phyloP scores from a whole-genome alignment of 1,140 invertebrate species.

The Drosophila arizonae region DNA sequence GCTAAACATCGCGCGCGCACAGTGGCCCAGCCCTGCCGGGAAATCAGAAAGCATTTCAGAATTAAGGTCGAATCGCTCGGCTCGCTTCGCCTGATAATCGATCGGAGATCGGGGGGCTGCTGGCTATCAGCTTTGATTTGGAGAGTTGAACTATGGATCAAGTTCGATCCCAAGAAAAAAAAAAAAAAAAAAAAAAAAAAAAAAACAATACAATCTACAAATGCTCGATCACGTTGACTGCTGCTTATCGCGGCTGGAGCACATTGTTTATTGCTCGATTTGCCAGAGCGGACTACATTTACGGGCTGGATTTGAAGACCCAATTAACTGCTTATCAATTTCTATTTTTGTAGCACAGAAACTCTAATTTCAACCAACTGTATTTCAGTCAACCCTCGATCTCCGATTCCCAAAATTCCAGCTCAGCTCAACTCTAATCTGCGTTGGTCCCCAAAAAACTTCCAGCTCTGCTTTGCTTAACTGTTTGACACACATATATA shows the following conservation, averaged over 20 bases:
- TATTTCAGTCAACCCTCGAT: too few species aligned
- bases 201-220: neutral
- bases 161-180: neutral
- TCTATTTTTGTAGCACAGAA: too few species aligned
- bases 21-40: slow-evolving; percentile 4
- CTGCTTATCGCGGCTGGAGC: slow-evolving; percentile 16
- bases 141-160: slow-evolving; percentile 7
- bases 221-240: neutral
- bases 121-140: slow-evolving; percentile 17
- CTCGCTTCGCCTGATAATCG: slow-evolving; percentile 6
- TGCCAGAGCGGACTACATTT: too few species aligned
- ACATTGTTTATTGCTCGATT: slow-evolving; percentile 19
- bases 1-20: slow-evolving; percentile 23
- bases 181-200: too few species aligned
- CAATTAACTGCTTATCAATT: too few species aligned
- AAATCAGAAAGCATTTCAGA: slow-evolving; percentile 9
- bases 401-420: too few species aligned
- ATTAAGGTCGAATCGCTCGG: neutral
- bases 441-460: slow-evolving; percentile 5
- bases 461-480: slow-evolving; percentile 18
- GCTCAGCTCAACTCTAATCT: neutral
- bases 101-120: neutral
- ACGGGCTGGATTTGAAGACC: too few species aligned
- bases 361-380: too few species aligned
- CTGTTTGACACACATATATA: slow-evolving; percentile 2